Percentiles rank a stretch among this genome's conserved stretches.
Conservation (phyloP, 2,888 invertebrate genomes). For the Euspilapteryx auroguttella region DNA sequence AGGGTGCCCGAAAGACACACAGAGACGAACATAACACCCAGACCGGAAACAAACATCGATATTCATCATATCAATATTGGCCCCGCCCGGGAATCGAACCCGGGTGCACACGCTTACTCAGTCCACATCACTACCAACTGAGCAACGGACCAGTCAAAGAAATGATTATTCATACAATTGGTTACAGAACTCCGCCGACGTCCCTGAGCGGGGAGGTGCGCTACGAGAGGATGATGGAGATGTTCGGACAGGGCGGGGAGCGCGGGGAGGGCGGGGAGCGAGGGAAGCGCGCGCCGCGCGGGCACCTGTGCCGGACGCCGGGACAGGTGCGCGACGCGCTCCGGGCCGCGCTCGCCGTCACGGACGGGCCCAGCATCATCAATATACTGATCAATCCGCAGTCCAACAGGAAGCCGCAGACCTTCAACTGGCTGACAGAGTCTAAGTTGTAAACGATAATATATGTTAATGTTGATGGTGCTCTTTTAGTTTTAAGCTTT, state of each 20-base stretch:
- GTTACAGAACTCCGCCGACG: conserved; percentile 86
- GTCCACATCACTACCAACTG: too few relatives aligned
- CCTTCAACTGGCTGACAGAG: conserved; percentile 90
- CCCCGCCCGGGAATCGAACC: too few relatives aligned
- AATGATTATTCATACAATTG: too few relatives aligned
- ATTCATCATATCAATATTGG: too few relatives aligned
- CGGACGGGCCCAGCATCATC: conserved; percentile 81
- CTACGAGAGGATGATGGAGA: conserved; percentile 88
- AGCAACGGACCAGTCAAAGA: too few relatives aligned
- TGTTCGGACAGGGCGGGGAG: conserved; percentile 82
- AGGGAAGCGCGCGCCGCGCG: conserved; percentile 73
- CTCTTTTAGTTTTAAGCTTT: too few relatives aligned
- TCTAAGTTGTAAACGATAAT: conserved; percentile 84
- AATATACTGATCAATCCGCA: conserved; percentile 88
- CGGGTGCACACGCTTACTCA: too few relatives aligned
- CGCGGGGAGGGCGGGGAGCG: conserved; percentile 79
- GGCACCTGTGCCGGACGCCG: conserved; percentile 77
- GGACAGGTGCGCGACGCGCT: conserved; percentile 76
- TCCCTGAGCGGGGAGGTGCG: conserved; percentile 75
- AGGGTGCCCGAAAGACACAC: too few relatives aligned
- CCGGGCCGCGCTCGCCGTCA: conserved; percentile 65
- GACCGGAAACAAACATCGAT: too few relatives aligned
- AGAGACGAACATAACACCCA: too few relatives aligned
- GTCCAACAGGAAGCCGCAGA: conserved; percentile 88
- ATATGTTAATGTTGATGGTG: too few relatives aligned